Conservation (phyloP, 2,888 invertebrate species). For the Saturnia pavonia region DNA sequence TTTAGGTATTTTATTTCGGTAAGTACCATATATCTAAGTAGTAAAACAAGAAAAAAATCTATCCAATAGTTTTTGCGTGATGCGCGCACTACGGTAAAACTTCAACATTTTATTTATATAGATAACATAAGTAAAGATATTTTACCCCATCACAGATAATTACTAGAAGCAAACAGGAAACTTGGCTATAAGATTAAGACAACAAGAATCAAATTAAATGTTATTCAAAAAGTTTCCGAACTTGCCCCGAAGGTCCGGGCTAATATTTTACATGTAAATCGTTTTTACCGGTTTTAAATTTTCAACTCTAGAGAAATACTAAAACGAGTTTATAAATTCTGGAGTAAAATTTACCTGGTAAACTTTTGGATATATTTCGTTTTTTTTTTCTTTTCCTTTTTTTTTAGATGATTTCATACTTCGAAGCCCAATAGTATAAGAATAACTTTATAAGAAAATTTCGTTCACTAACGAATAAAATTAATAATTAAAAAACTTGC, state of each 20-base stretch:
- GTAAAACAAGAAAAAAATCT: no score
- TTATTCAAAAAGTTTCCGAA: slow-evolving; percentile 47
- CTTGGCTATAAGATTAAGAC: slow-evolving; percentile 36
- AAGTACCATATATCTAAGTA: no score
- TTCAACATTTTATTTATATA: no score
- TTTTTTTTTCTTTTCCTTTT: neutral
- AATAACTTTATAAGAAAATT: no score
- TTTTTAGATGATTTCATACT: no score
- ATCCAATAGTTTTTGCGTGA: no score
- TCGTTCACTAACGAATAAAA: no score
- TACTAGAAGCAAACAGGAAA: slow-evolving; percentile 23
- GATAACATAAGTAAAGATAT: neutral
- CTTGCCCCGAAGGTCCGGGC: slow-evolving; percentile 36
- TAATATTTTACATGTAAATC: slow-evolving; percentile 46
- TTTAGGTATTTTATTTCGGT: no score
- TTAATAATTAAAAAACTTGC: neutral
- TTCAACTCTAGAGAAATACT: neutral
- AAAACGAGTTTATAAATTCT: neutral
- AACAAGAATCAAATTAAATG: slow-evolving; percentile 47
- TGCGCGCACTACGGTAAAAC: no score
- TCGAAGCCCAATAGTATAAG: no score
- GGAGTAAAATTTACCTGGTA: neutral
- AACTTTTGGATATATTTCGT: neutral
- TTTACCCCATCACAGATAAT: slow-evolving; percentile 24
- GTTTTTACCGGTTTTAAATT: slow-evolving; percentile 29